phyloP scores from a whole-genome alignment of 1,140 invertebrate genomes.

The Platorchestia sp. region DNA sequence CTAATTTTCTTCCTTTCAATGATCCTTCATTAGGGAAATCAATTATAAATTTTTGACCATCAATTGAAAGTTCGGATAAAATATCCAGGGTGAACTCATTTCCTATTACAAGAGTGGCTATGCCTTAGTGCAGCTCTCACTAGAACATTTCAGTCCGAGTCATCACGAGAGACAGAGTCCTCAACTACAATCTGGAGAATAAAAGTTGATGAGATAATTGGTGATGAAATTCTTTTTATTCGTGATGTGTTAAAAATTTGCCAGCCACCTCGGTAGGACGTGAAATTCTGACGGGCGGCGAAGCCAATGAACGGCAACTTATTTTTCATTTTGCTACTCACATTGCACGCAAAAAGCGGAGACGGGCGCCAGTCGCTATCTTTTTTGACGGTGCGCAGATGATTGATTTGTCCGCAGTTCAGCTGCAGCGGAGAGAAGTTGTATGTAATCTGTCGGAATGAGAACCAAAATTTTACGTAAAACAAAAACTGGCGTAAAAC shows the following conservation, averaged over 20 bases:
- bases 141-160: not conserved
- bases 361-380: conserved; percentile 76
- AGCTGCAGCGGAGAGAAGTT: conserved; percentile 77
- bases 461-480: not conserved
- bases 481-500: not conserved
- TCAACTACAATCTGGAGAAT: not conserved
- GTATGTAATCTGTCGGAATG: conserved; percentile 77
- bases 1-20: not conserved
- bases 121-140: not conserved
- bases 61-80: not conserved
- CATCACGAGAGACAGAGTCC: not conserved
- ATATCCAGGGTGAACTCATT: not conserved
- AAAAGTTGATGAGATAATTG: not conserved
- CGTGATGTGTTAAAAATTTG: too few species aligned
- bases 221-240: not conserved
- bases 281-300: not conserved
- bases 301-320: not conserved
- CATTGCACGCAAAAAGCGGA: conserved; percentile 78
- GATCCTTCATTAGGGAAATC: not conserved
- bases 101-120: not conserved
- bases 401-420: conserved; percentile 76
- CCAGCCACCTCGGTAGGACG: too few species aligned
- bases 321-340: conserved; percentile 71
- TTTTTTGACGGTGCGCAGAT: conserved; percentile 73
- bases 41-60: not conserved